Conservation (phyloP, 2,888 invertebrate species). For the Matsumyia berberina region DNA sequence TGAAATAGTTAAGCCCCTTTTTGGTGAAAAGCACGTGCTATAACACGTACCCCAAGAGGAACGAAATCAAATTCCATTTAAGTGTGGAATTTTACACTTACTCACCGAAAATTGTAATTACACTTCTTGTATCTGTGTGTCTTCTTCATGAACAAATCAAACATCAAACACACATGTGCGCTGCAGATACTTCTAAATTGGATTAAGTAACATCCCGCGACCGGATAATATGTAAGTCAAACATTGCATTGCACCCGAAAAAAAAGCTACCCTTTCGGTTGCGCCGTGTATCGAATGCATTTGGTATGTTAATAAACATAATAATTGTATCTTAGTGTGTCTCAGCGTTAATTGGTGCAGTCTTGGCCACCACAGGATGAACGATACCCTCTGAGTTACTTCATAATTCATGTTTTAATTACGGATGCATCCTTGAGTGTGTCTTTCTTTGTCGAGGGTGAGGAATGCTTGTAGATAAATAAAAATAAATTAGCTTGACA, state of each 20-base stretch:
- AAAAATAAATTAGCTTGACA: slow-evolving; percentile 39
- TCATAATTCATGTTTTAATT: slow-evolving; percentile 65
- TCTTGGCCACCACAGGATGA: not conserved
- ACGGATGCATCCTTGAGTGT: slow-evolving; percentile 34
- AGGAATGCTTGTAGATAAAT: slow-evolving; percentile 39
- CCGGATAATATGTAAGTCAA: slow-evolving; percentile 45
- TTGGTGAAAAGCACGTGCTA: slow-evolving; percentile 60
- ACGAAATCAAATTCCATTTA: slow-evolving; percentile 51
- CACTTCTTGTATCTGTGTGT: not conserved
- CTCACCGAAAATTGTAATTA: slow-evolving; percentile 39
- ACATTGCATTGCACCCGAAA: slow-evolving; percentile 9
- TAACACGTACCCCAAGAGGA: slow-evolving; percentile 49
- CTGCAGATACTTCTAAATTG: slow-evolving; percentile 38
- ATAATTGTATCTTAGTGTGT: slow-evolving; percentile 35
- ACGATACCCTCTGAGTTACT: slow-evolving; percentile 13
- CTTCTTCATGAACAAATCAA: not conserved
- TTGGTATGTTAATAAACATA: slow-evolving; percentile 51
- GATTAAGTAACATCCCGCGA: slow-evolving; percentile 53
- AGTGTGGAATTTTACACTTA: slow-evolving; percentile 55
- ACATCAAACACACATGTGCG: slow-evolving; percentile 17
- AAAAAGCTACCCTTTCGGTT: slow-evolving; percentile 36
- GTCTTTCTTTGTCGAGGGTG: slow-evolving; percentile 27
- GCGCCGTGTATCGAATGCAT: slow-evolving; percentile 45
- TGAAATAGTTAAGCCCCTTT: slow-evolving; percentile 4
- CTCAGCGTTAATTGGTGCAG: slow-evolving; percentile 48